A percentile compares a stretch with the other conserved stretches of the same genome.
Conservation (phyloP, 2,888 invertebrate genomes). For the Sarcophaga rosellei region DNA sequence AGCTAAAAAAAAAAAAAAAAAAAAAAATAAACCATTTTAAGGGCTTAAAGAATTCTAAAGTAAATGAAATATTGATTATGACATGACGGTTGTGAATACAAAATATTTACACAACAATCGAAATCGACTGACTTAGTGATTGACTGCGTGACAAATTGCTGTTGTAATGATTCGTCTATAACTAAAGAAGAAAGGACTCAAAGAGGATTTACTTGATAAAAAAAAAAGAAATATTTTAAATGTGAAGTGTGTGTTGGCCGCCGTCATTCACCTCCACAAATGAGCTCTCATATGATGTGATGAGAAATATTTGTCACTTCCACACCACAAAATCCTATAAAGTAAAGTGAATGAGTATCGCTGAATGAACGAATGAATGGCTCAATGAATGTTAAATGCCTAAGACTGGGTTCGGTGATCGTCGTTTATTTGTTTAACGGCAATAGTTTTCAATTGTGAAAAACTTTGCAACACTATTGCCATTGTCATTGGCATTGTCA, state of each 20-base stretch:
- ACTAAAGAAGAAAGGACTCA: conserved; percentile 9
- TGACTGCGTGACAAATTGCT: conserved; percentile 39
- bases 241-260: conserved; percentile 10
- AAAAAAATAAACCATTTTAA: too few relatives aligned
- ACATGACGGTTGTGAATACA: background rate
- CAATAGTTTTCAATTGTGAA: background rate
- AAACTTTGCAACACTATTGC: conserved; percentile 28
- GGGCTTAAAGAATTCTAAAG: too few relatives aligned
- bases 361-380: conserved; percentile 27
- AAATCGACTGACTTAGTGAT: background rate
- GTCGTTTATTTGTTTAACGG: conserved; percentile 35
- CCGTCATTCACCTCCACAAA: conserved; percentile 11
- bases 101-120: conserved; percentile 63
- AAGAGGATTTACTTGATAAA: background rate
- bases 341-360: conserved; percentile 23
- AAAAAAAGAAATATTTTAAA: background rate
- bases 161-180: conserved; percentile 53
- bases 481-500: conserved; percentile 34
- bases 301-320: conserved; percentile 60
- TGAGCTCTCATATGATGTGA: background rate
- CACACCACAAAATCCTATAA: conserved; percentile 49
- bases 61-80: background rate
- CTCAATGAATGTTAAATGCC: conserved; percentile 28
- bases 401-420: conserved; percentile 20
- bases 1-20: too few relatives aligned